Percentiles rank a stretch among this genome's conserved stretches.
Conservation (phyloP, 2,888 invertebrate species). For the Hirtodrosophila alboralis region DNA sequence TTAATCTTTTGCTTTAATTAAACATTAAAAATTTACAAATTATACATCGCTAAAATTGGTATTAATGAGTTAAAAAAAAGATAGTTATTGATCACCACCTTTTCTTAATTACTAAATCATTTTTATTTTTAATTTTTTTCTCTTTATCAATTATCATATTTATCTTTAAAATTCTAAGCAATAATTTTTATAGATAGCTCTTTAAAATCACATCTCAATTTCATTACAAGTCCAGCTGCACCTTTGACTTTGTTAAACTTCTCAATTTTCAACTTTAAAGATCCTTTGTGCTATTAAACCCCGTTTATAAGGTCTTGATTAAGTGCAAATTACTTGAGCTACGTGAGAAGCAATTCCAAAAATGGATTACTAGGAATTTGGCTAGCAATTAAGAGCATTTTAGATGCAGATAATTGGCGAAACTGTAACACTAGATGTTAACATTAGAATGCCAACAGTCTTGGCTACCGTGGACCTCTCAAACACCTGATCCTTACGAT, state of each 20-base stretch:
- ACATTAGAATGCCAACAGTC: slow-evolving; percentile 6
- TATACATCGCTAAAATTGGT: too few species aligned
- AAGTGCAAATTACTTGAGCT: slow-evolving; percentile 39
- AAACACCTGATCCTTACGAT: slow-evolving; percentile 28
- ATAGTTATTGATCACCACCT: too few species aligned
- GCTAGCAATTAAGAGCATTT: slow-evolving; percentile 52
- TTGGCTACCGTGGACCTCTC: slow-evolving; percentile 35
- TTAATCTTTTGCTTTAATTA: too few species aligned
- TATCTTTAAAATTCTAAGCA: too few species aligned
- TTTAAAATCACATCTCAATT: background rate
- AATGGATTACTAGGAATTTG: slow-evolving; percentile 49
- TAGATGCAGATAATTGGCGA: slow-evolving; percentile 51
- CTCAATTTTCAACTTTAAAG: slow-evolving; percentile 29
- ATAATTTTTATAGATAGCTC: too few species aligned
- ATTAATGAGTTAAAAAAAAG: too few species aligned
- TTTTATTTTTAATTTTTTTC: too few species aligned
- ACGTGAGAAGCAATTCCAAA: slow-evolving; percentile 44
- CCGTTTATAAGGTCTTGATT: slow-evolving; percentile 19
- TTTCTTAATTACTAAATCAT: too few species aligned
- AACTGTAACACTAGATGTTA: slow-evolving; percentile 53
- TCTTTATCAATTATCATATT: too few species aligned
- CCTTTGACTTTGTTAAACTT: slow-evolving; percentile 17
- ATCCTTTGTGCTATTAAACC: slow-evolving; percentile 8
- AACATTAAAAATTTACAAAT: too few species aligned
- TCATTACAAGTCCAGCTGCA: slow-evolving; percentile 4